Evolutionary conservation across 2,888 invertebrate species (phyloP).

Genomic region (Ormyrus pomaceus): DNA sequence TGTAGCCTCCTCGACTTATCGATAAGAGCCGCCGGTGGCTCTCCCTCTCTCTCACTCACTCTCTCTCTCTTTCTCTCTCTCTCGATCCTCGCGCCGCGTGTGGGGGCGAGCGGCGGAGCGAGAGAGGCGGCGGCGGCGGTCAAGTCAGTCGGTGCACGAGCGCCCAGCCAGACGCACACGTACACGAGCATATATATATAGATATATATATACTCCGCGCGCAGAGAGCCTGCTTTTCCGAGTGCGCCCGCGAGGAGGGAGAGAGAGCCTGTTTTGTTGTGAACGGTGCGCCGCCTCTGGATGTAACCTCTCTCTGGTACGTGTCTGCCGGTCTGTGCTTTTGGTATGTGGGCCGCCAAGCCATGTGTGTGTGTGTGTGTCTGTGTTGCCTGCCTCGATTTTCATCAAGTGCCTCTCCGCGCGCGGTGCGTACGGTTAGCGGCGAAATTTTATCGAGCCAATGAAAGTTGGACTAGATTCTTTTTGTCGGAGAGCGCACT

Average conservation of each 20-base stretch:
- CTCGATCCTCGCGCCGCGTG: not conserved
- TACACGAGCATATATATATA: not conserved
- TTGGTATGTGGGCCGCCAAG: no score
- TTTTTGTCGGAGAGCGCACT: constrained; percentile 3
- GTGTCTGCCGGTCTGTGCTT: no score
- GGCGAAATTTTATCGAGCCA: constrained; percentile 33
- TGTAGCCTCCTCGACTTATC: constrained; percentile 10
- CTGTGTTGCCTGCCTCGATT: no score
- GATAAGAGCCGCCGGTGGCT: constrained; percentile 22
- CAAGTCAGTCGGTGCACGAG: constrained; percentile 15
- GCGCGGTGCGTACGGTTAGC: not conserved
- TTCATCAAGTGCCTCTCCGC: not conserved
- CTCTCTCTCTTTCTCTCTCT: constrained; percentile 7
- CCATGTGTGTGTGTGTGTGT: no score
- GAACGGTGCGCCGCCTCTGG: no score
- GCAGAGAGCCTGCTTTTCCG: no score
- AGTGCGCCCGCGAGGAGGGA: not conserved
- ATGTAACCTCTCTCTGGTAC: no score
- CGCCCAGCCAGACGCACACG: not conserved
- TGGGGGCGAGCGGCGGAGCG: not conserved
- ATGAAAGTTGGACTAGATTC: constrained; percentile 37
- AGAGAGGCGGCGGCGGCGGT: not conserved
- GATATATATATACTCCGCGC: not conserved
- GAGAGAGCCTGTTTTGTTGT: not conserved
- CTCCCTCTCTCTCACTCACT: no score